Percentiles rank a stretch among this genome's conserved stretches.
Evolutionary conservation across 2,797 vertebrate species (phyloP).

Genomic region (Craterocephalus amniculus): DNA sequence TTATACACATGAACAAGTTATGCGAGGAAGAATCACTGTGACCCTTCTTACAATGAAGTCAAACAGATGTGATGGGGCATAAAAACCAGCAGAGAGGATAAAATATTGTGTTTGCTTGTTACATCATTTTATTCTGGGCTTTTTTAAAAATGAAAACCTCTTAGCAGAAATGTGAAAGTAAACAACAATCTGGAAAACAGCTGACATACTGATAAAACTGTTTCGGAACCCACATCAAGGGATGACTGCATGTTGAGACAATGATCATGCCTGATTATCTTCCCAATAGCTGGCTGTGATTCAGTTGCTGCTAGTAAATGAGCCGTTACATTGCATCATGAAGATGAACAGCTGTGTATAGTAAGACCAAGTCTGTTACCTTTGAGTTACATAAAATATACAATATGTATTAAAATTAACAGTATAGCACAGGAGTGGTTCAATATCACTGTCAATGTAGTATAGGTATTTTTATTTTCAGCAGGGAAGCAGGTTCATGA

Average conservation of each 20-base stretch:
- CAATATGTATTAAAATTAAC: too few relatives aligned
- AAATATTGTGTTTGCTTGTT: constrained; percentile 29
- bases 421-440: too few relatives aligned
- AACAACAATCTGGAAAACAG: constrained; percentile 53
- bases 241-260: constrained; percentile 50
- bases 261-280: constrained; percentile 68
- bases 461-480: background rate
- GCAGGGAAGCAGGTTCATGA: constrained; percentile 11
- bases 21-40: constrained; percentile 2
- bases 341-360: constrained; percentile 41
- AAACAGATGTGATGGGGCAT: constrained; percentile 21
- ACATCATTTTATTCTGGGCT: constrained; percentile 15
- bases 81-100: constrained; percentile 29
- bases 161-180: constrained; percentile 51
- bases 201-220: constrained; percentile 39
- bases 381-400: constrained; percentile 33
- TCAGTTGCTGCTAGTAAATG: constrained; percentile 43
- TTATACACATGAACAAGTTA: constrained; percentile 5
- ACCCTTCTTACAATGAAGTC: constrained; percentile 45
- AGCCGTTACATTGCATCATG: constrained; percentile 49
- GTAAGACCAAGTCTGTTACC: constrained; percentile 28
- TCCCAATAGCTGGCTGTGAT: constrained; percentile 57
- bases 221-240: constrained; percentile 44
- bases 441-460: constrained; percentile 1
- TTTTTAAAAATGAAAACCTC: constrained; percentile 44